These are phyloP conservation scores for Cosmopolites sordidus DNA, from an alignment of 2,888 invertebrate species.

Conservation along the genomic window DNA sequence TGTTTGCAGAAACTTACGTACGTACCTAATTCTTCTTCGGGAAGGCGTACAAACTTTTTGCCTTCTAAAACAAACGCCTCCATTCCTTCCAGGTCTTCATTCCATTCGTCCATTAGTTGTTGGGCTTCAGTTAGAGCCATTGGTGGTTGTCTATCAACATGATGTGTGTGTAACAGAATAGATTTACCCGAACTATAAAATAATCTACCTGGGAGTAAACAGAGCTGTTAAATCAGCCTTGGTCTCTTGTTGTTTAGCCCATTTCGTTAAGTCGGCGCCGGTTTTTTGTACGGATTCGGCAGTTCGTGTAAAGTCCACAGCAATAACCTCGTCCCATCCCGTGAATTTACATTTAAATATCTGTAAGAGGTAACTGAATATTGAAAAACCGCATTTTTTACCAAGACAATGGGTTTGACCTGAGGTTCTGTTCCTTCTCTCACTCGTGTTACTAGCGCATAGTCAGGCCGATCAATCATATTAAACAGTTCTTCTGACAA, in stretches of 20 bases:
- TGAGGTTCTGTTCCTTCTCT: conserved; percentile 89
- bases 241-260: conserved; percentile 86
- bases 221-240: conserved; percentile 92
- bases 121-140: conserved; percentile 82
- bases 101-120: conserved; percentile 92
- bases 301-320: conserved; percentile 97
- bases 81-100: conserved; percentile 97
- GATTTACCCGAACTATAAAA: no score
- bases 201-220: conserved; percentile 68
- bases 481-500: conserved; percentile 93
- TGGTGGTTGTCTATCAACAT: conserved; percentile 67
- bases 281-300: conserved; percentile 95
- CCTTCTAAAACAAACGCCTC: conserved; percentile 96
- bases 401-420: conserved; percentile 44
- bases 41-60: conserved; percentile 93
- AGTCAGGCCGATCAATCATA: conserved; percentile 86
- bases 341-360: conserved; percentile 95
- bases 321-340: conserved; percentile 99
- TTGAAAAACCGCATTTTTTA: neutral
- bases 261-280: conserved; percentile 90
- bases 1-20: no score
- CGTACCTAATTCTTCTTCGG: conserved; percentile 84
- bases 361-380: conserved; percentile 42
- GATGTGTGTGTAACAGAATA: no score
- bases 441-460: conserved; percentile 82